A percentile compares a stretch with the other conserved stretches of the same genome.
phyloP scores from a whole-genome alignment of 2,113 vertebrate genomes.

The Pycnonotus jocosus region DNA sequence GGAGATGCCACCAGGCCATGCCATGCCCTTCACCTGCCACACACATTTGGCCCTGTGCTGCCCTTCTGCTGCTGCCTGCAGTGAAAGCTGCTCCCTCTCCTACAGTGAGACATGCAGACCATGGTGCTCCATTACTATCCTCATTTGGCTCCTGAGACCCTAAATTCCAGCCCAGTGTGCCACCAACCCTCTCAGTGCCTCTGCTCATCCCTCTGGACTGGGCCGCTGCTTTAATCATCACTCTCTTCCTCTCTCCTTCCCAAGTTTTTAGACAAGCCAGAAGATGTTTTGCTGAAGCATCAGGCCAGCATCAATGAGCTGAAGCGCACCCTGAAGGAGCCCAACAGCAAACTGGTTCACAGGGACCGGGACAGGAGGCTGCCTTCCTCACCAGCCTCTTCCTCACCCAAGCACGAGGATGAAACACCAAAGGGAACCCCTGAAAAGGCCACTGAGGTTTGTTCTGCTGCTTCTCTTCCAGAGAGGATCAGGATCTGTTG shows the following conservation, averaged over 20 bases:
- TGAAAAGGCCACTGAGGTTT: slow-evolving; percentile 80
- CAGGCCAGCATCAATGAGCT: slow-evolving; percentile 99
- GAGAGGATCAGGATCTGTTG: not conserved
- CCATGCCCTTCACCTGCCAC: not conserved
- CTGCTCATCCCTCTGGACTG: not conserved
- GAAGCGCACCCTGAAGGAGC: slow-evolving; percentile 92
- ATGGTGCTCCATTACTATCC: not conserved
- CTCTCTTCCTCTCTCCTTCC: slow-evolving; percentile 20
- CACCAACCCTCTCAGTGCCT: not conserved
- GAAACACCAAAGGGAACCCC: slow-evolving; percentile 80
- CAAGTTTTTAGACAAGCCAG: slow-evolving; percentile 95
- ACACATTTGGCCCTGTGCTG: accelerated
- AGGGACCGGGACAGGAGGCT: slow-evolving; percentile 82
- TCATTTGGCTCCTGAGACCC: not conserved
- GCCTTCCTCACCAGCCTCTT: slow-evolving; percentile 84
- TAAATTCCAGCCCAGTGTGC: not conserved
- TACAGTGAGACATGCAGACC: not conserved
- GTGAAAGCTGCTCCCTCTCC: not conserved
- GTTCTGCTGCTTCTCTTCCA: slow-evolving; percentile 17
- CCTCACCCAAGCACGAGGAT: slow-evolving; percentile 75
- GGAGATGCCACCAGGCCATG: not conserved
- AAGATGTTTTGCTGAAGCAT: slow-evolving; percentile 95
- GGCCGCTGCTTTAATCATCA: not conserved
- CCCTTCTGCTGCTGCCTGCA: not conserved
- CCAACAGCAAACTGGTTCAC: slow-evolving; percentile 93